These are phyloP conservation scores for Melangyna quadrimaculata DNA, from an alignment of 2,888 invertebrate species.

Conservation along the genomic window DNA sequence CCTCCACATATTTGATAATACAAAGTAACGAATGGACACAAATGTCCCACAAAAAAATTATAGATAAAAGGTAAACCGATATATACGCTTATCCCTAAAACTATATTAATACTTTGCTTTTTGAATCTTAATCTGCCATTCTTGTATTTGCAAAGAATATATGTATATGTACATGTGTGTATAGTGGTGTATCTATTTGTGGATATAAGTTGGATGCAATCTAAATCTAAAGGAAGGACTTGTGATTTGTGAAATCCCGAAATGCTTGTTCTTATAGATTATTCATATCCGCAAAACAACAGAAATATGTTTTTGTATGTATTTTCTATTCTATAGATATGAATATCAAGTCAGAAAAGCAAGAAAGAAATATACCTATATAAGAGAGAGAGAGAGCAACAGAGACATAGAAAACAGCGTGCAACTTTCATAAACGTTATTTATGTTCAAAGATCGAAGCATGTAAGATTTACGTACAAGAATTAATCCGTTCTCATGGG, in stretches of 20 bases:
- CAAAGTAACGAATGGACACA: constrained; percentile 40
- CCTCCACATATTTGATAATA: not conserved
- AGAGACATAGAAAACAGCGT: not conserved
- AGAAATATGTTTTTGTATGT: constrained; percentile 45
- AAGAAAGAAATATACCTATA: no score
- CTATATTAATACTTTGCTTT: constrained; percentile 59
- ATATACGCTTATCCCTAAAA: not conserved
- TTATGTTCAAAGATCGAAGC: constrained; percentile 59
- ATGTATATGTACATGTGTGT: not conserved
- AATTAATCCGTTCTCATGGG: constrained; percentile 70
- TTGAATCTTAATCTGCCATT: constrained; percentile 62
- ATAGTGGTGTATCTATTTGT: not conserved
- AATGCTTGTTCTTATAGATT: constrained; percentile 63
- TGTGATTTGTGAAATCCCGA: constrained; percentile 54
- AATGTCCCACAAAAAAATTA: constrained; percentile 52
- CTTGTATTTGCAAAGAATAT: constrained; percentile 38
- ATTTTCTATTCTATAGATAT: constrained; percentile 41
- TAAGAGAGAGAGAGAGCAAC: not conserved
- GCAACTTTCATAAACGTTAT: constrained; percentile 54
- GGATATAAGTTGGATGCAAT: constrained; percentile 43
- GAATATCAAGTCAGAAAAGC: not conserved
- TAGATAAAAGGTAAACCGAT: constrained; percentile 22
- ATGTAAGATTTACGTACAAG: constrained; percentile 70
- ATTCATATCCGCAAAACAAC: constrained; percentile 63
- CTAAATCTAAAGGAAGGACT: constrained; percentile 9